A percentile compares a stretch with the other conserved stretches of the same genome.
These are phyloP conservation scores for Pampus argenteus DNA, from an alignment of 2,797 vertebrate genomes.

Conservation along the genomic window DNA sequence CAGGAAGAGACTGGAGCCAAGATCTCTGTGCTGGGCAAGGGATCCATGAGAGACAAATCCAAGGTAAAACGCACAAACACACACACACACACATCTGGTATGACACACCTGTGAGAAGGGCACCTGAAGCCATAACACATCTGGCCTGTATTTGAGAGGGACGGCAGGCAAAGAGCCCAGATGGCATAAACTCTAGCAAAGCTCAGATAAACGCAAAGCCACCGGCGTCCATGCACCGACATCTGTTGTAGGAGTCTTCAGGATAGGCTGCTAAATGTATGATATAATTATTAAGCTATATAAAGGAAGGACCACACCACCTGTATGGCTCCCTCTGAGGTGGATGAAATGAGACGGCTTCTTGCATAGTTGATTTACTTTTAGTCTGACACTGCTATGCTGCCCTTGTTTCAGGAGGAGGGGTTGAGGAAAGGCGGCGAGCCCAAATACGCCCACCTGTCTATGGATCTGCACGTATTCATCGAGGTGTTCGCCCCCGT, in stretches of 20 bases:
- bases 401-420: constrained; percentile 87
- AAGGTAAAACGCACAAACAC: constrained; percentile 84
- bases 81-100: constrained; percentile 23
- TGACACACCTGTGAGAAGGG: constrained; percentile 51
- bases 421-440: constrained; percentile 94
- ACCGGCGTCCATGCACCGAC: constrained; percentile 37
- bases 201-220: constrained; percentile 43
- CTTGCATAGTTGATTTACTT: constrained; percentile 33
- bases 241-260: constrained; percentile 52
- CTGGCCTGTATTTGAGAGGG: constrained; percentile 50
- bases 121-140: constrained; percentile 57
- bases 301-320: constrained; percentile 13
- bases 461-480: constrained; percentile 98
- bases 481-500: constrained; percentile 97
- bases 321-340: constrained; percentile 1
- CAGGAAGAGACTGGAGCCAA: constrained; percentile 99
- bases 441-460: constrained; percentile 95
- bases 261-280: constrained; percentile 20
- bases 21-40: constrained; percentile 98
- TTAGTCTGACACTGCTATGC: constrained; percentile 8
- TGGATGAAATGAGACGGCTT: constrained; percentile 20
- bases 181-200: constrained; percentile 51
- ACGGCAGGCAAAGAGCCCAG: constrained; percentile 51
- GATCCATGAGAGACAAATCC: constrained; percentile 98
- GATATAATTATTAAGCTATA: constrained; percentile 30